Percentiles rank a stretch among this genome's conserved stretches.
Conservation (phyloP, 1,140 invertebrate genomes). For the Trichonephila clavipes region DNA sequence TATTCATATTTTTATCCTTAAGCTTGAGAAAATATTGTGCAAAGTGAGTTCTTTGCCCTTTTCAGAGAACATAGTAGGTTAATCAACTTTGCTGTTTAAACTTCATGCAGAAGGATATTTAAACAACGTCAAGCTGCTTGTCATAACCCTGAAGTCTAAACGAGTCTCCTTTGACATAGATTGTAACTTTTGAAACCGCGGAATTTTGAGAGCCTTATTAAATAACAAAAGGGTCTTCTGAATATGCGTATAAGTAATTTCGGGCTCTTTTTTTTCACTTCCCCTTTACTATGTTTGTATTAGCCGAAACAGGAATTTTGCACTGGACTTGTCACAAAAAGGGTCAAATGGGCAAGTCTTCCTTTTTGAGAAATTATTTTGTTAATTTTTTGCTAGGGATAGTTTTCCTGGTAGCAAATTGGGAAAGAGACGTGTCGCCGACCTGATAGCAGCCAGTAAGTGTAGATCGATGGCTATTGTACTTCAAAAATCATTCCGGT, state of each 20-base stretch:
- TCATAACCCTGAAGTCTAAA: constrained; percentile 75
- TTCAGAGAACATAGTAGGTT: constrained; percentile 46
- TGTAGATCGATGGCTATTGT: constrained; percentile 58
- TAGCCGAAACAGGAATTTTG: constrained; percentile 71
- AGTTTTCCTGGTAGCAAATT: constrained; percentile 73
- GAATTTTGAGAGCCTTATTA: constrained; percentile 77
- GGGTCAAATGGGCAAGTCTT: constrained; percentile 5
- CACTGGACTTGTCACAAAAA: constrained; percentile 74
- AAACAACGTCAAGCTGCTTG: constrained; percentile 66
- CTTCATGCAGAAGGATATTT: constrained; percentile 69
- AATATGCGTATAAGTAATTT: constrained; percentile 69
- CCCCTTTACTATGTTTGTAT: constrained; percentile 52
- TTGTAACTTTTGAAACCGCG: constrained; percentile 75
- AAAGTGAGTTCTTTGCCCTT: constrained; percentile 64
- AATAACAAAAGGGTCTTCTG: constrained; percentile 75
- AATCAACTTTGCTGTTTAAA: constrained; percentile 74
- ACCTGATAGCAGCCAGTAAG: constrained; percentile 24
- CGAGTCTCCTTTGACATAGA: constrained; percentile 74
- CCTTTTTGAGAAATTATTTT: constrained; percentile 28
- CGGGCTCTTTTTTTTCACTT: background rate
- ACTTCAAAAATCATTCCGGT: constrained; percentile 21
- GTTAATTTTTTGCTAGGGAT: constrained; percentile 70
- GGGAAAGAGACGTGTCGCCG: constrained; percentile 41
- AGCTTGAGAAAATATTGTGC: constrained; percentile 43
- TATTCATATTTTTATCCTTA: constrained; percentile 42